phyloP scores from a whole-genome alignment of 2,888 invertebrate genomes.

The Agrotis ipsilon region DNA sequence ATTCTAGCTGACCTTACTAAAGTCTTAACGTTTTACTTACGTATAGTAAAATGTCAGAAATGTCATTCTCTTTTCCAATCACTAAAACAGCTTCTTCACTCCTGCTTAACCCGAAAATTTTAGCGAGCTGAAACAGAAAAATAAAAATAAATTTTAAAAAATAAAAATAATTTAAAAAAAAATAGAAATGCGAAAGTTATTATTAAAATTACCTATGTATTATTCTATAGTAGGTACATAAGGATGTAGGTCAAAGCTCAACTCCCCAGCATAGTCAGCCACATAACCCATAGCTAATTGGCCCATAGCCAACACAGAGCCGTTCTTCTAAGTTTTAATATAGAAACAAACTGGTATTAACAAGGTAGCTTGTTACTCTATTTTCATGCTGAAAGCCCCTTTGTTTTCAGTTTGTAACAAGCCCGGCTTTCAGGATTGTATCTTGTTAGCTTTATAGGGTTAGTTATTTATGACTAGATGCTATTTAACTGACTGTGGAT shows the following conservation, averaged over 20 bases:
- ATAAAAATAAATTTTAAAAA: too few relatives aligned
- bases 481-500: constrained; percentile 59
- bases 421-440: constrained; percentile 68
- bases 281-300: constrained; percentile 72
- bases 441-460: constrained; percentile 70
- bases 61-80: background rate
- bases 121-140: too few relatives aligned
- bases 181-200: too few relatives aligned
- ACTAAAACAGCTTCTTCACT: too few relatives aligned
- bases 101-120: too few relatives aligned
- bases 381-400: constrained; percentile 81
- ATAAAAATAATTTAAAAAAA: too few relatives aligned
- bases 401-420: constrained; percentile 80
- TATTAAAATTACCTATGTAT: too few relatives aligned
- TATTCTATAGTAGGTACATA: too few relatives aligned
- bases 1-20: background rate
- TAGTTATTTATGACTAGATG: constrained; percentile 70
- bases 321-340: constrained; percentile 80
- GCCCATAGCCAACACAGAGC: constrained; percentile 77
- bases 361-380: constrained; percentile 82
- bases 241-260: constrained; percentile 1
- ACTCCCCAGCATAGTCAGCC: constrained; percentile 33
- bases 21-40: too few relatives aligned
- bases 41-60: too few relatives aligned
- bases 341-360: constrained; percentile 79